A percentile compares a stretch with the other conserved stretches of the same genome.
Conservation (phyloP, 2,888 invertebrate species). For the Hydrotaea cyrtoneurina region DNA sequence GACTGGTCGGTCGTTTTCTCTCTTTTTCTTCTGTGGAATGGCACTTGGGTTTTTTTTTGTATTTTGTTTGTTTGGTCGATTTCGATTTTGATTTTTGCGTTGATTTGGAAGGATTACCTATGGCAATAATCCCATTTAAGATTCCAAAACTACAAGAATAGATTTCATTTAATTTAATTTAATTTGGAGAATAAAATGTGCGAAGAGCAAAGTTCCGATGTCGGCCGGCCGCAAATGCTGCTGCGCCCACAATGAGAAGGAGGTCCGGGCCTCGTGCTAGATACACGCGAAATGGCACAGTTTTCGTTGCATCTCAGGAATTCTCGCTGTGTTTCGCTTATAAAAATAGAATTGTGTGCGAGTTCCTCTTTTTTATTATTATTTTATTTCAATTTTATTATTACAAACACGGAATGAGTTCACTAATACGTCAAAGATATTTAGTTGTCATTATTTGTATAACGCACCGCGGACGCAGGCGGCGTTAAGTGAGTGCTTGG, state of each 20-base stretch:
- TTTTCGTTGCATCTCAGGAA: constrained; percentile 59
- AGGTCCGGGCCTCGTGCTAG: constrained; percentile 26
- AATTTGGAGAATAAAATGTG: constrained; percentile 14
- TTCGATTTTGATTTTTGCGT: not conserved
- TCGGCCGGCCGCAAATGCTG: constrained; percentile 20
- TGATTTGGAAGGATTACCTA: constrained; percentile 48
- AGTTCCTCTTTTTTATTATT: not conserved
- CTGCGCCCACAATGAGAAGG: not conserved
- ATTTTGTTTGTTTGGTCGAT: not conserved
- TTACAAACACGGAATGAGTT: constrained; percentile 31
- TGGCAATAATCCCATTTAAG: constrained; percentile 50
- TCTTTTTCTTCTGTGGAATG: constrained; percentile 55
- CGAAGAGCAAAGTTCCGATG: constrained; percentile 29
- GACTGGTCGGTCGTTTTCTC: not conserved
- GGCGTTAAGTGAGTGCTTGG: not conserved
- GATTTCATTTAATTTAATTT: constrained; percentile 1
- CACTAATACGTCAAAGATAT: constrained; percentile 47
- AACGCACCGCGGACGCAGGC: not conserved
- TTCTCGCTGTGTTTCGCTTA: constrained; percentile 40
- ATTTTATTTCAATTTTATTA: constrained; percentile 22
- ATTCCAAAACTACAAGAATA: constrained; percentile 50
- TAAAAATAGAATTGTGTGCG: constrained; percentile 56
- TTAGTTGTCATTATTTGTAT: constrained; percentile 40
- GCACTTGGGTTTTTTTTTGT: constrained; percentile 55
- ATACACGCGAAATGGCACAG: constrained; percentile 53